Evolutionary conservation across 1,140 invertebrate genomes (phyloP).

Genomic region (Brachionus koreanus): DNA sequence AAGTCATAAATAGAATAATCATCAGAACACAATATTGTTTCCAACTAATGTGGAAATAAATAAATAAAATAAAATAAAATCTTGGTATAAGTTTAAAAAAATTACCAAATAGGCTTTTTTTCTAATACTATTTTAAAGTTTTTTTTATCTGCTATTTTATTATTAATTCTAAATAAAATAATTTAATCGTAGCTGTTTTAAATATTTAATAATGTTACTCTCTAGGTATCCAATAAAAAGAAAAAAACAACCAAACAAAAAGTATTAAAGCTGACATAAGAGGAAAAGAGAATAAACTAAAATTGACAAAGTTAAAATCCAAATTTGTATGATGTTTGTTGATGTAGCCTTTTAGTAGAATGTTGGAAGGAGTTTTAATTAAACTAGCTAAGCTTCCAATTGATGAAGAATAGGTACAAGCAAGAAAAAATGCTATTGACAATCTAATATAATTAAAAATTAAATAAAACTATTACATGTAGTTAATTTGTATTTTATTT

Average conservation of each 20-base stretch:
- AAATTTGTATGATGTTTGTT: background rate
- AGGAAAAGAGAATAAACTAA: conserved; percentile 25
- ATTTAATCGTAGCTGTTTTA: background rate
- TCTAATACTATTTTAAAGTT: background rate
- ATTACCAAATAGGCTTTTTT: conserved; percentile 9
- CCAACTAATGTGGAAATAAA: no score
- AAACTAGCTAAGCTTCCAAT: conserved; percentile 75
- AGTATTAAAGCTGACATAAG: background rate
- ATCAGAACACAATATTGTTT: background rate
- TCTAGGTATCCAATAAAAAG: background rate
- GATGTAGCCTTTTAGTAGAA: background rate
- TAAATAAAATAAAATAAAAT: background rate
- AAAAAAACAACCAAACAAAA: conserved; percentile 1
- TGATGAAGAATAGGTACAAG: conserved; percentile 70
- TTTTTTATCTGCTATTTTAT: background rate
- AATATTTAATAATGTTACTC: background rate
- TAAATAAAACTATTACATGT: background rate
- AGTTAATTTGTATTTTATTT: background rate
- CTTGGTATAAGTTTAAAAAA: background rate
- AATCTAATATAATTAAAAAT: background rate
- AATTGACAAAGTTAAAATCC: conserved; percentile 33
- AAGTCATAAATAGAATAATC: background rate
- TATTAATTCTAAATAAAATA: background rate
- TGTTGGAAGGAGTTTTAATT: conserved; percentile 71
- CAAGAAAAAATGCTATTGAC: conserved; percentile 55